Evolutionary conservation across 2,888 invertebrate genomes (phyloP), one percentile per base, ranked within the genome.

Genomic region (Mythimna loreyi): DNA sequence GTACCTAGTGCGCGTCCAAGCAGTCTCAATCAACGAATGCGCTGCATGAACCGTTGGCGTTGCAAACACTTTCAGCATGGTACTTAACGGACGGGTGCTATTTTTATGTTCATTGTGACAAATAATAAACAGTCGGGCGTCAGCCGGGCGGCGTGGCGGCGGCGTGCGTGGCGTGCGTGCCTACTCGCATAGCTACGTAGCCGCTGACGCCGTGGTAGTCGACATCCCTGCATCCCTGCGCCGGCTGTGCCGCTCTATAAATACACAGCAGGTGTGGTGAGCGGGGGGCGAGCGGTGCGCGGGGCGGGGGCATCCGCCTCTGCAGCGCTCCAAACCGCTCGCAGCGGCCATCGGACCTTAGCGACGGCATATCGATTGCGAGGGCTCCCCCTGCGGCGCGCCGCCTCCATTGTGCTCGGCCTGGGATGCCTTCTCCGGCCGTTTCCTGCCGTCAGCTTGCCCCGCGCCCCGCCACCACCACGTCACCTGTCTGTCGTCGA

Each of bases 311-410:
- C 93, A 93, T 93, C 94, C 94, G 94, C 94, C 94, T 94, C 95
- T 93, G 94, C 94, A 94, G 94, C 92, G 93, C 90, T 94, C 93
- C 92, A 92, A 92, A 91, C 93, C 92, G 94, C 92, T 93, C 94
- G 88, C 94, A 94, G 92, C 95, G 95, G 93, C 95, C 95, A 95
- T 91, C 95, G 96, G 96, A 96, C 95, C 96, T 96, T 96, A 95
- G 95, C 96, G 95, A 93, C 95, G 95, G 93, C 92, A 96, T 95
- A 96, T 96, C 96, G 96, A 96, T 96, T 96, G 95, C 95, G 94
- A 95, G 94, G 95, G 94, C 94, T 95, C 95, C 95, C 95, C 95
- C 94, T 95, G 95, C 94, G 94, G 93, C 94, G 94, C 95, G 94
- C 91, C 91, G 93, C 92, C 92, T 91, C 92, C 94, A 93, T 94